Percentiles rank a stretch among this genome's conserved stretches.
These are phyloP conservation scores for Drosophila cracens DNA, from an alignment of 2,888 invertebrate species.

Conservation along the genomic window DNA sequence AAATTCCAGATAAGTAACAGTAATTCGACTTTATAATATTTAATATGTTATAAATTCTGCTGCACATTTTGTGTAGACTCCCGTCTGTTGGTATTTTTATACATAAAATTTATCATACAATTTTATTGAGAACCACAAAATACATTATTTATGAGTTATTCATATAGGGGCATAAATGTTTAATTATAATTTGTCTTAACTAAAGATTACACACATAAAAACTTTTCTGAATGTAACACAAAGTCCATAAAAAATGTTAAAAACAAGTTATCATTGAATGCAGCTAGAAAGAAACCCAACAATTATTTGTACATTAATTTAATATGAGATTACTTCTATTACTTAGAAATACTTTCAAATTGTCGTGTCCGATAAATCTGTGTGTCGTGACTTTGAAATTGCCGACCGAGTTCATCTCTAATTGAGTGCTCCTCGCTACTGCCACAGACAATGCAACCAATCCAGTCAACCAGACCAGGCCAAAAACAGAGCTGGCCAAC, in stretches of 20 bases:
- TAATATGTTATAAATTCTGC: background rate
- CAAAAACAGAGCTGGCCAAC: background rate
- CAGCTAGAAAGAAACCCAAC: background rate
- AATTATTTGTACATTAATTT: background rate
- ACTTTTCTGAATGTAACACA: background rate
- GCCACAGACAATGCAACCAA: slow-evolving; percentile 6
- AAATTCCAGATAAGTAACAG: background rate
- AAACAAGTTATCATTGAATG: background rate
- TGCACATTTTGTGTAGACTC: background rate
- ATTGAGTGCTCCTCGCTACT: slow-evolving; percentile 18
- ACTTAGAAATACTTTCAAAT: background rate
- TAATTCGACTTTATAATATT: background rate
- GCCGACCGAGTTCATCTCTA: slow-evolving; percentile 21
- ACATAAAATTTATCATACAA: background rate
- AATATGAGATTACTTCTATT: background rate
- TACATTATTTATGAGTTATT: background rate
- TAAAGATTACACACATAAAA: background rate
- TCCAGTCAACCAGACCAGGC: slow-evolving; percentile 3
- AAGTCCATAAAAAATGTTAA: background rate
- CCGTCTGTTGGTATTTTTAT: background rate
- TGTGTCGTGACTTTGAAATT: slow-evolving; percentile 24
- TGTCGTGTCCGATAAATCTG: slow-evolving; percentile 3
- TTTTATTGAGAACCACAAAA: background rate
- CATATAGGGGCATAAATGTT: background rate
- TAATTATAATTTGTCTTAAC: background rate